Evolutionary conservation across 2,888 invertebrate species (phyloP).

Genomic region (Spilosoma lubricipeda): DNA sequence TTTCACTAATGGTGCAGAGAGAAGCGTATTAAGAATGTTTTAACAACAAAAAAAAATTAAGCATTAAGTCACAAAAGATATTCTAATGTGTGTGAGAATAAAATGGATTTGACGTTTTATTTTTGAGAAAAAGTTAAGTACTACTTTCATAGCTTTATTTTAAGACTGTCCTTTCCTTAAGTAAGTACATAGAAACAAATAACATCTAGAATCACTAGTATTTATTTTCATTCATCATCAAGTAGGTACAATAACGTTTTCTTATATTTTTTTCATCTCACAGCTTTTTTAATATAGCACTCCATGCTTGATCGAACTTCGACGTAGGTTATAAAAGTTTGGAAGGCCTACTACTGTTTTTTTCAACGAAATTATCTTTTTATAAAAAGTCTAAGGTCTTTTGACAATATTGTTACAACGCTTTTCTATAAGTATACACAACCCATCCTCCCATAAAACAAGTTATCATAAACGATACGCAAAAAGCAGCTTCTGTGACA

Average conservation of each 20-base stretch:
- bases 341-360: not conserved
- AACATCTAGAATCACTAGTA: not conserved
- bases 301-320: not conserved
- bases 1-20: not conserved
- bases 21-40: not conserved
- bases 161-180: not conserved
- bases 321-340: not conserved
- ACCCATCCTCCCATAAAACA: constrained; percentile 62
- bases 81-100: not conserved
- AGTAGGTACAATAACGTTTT: no score
- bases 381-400: not conserved
- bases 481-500: constrained; percentile 55
- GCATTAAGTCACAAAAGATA: no score
- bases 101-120: not conserved
- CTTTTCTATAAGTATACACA: constrained; percentile 56
- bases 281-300: not conserved
- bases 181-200: not conserved
- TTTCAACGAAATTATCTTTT: not conserved
- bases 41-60: not conserved
- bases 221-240: not conserved
- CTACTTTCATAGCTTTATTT: not conserved
- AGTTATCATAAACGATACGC: constrained; percentile 62
- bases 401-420: constrained; percentile 29
- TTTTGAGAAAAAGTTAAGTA: not conserved
- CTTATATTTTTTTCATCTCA: no score